Conservation (phyloP, 2,888 invertebrate genomes). For the Caenorhabditis becei region DNA sequence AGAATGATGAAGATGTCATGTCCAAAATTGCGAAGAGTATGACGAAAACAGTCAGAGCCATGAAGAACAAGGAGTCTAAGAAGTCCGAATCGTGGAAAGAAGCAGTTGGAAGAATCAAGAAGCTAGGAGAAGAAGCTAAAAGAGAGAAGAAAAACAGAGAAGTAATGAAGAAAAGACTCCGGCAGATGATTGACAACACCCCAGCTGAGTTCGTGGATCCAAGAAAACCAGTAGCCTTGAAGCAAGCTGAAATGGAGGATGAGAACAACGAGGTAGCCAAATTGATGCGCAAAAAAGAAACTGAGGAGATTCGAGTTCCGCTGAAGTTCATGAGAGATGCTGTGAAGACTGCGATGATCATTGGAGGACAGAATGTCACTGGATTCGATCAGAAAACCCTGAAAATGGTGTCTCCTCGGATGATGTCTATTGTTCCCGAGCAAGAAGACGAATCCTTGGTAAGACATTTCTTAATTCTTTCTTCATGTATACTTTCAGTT, state of each 20-base stretch:
- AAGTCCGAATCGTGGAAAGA: slow-evolving; percentile 63
- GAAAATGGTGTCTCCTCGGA: slow-evolving; percentile 76
- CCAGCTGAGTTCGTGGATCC: slow-evolving; percentile 71
- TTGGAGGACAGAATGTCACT: slow-evolving; percentile 78
- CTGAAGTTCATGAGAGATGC: slow-evolving; percentile 75
- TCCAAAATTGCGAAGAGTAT: slow-evolving; percentile 66
- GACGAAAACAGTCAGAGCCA: slow-evolving; percentile 66
- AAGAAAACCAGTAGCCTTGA: slow-evolving; percentile 67
- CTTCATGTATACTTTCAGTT: slow-evolving; percentile 43
- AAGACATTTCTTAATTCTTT: background rate
- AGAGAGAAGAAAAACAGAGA: slow-evolving; percentile 64
- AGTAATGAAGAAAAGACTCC: slow-evolving; percentile 65
- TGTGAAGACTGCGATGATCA: slow-evolving; percentile 71
- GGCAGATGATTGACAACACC: slow-evolving; percentile 71
- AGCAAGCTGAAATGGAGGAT: slow-evolving; percentile 64
- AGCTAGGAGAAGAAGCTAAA: slow-evolving; percentile 66
- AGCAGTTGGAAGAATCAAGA: slow-evolving; percentile 64
- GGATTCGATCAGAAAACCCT: slow-evolving; percentile 79
- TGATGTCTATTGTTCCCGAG: slow-evolving; percentile 78
- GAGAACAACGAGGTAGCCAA: slow-evolving; percentile 59
- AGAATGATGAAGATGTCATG: slow-evolving; percentile 64
- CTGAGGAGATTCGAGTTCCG: slow-evolving; percentile 71
- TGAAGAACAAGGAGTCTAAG: slow-evolving; percentile 69
- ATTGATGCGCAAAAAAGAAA: slow-evolving; percentile 62
- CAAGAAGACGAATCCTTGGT: slow-evolving; percentile 71